A percentile compares a stretch with the other conserved stretches of the same genome.
phyloP scores from a whole-genome alignment of 1,140 invertebrate species.

The Parasteatoda tepidariorum region DNA sequence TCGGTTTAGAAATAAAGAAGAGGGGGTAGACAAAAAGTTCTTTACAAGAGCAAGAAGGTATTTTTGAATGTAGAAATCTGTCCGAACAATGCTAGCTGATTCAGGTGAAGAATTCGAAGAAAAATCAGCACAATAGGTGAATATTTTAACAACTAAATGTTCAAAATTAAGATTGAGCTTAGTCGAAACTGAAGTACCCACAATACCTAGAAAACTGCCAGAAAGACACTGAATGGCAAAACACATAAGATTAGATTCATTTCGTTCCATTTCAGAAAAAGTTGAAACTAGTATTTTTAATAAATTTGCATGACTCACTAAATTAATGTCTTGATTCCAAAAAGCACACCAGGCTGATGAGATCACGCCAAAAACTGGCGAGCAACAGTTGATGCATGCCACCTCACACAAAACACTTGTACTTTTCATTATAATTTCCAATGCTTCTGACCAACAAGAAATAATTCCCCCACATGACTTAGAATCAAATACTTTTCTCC shows the following conservation, averaged over 20 bases:
- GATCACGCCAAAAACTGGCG: neutral
- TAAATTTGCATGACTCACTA: neutral
- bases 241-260: neutral
- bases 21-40: conserved; percentile 9
- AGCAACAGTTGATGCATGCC: conserved; percentile 36
- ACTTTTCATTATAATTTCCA: conserved; percentile 21
- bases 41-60: conserved; percentile 16
- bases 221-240: conserved; percentile 19
- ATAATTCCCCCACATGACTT: neutral
- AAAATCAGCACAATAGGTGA: neutral
- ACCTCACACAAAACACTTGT: conserved; percentile 3
- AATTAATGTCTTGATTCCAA: neutral
- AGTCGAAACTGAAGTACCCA: neutral
- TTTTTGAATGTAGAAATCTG: neutral
- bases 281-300: neutral
- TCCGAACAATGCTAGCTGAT: neutral
- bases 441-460: neutral
- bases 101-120: neutral
- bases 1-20: conserved; percentile 10
- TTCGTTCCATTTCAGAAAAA: neutral
- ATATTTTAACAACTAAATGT: conserved; percentile 12
- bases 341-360: conserved; percentile 32
- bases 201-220: neutral
- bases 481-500: conserved; percentile 3
- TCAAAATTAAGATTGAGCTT: neutral